A percentile compares a stretch with the other conserved stretches of the same genome.
Conservation (phyloP, 2,888 invertebrate species). For the Spodoptera picta region DNA sequence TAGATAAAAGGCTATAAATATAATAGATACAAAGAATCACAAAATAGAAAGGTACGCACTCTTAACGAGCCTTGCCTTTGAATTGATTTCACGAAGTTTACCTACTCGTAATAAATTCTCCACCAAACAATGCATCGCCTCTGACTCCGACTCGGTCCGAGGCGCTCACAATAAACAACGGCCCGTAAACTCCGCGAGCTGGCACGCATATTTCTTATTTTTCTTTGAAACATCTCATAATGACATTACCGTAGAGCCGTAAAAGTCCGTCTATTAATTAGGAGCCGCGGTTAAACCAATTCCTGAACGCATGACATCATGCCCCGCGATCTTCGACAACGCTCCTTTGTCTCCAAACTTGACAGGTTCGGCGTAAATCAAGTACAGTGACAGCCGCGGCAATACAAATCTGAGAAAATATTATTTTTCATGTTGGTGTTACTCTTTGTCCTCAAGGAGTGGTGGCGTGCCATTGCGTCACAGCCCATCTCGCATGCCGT, state of each 20-base stretch:
- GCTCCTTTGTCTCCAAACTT: slow-evolving; percentile 81
- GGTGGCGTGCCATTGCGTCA: slow-evolving; percentile 67
- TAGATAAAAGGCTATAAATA: slow-evolving; percentile 35
- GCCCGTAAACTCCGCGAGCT: slow-evolving; percentile 72
- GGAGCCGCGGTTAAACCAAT: slow-evolving; percentile 59
- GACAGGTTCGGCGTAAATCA: slow-evolving; percentile 85
- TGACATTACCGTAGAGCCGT: slow-evolving; percentile 69
- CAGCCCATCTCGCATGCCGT: slow-evolving; percentile 61
- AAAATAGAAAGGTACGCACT: slow-evolving; percentile 52
- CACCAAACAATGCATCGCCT: slow-evolving; percentile 77
- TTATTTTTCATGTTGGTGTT: slow-evolving; percentile 70
- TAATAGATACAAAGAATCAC: slow-evolving; percentile 39
- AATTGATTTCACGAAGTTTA: slow-evolving; percentile 64
- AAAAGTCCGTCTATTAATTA: slow-evolving; percentile 83
- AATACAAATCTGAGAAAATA: slow-evolving; percentile 79
- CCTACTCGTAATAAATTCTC: slow-evolving; percentile 59
- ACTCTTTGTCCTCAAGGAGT: slow-evolving; percentile 67
- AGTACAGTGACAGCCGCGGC: slow-evolving; percentile 75
- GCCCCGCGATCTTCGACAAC: slow-evolving; percentile 76
- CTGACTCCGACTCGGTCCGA: slow-evolving; percentile 65
- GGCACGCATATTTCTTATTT: slow-evolving; percentile 79
- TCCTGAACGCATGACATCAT: slow-evolving; percentile 79
- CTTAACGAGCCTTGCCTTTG: slow-evolving; percentile 63
- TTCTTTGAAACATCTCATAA: slow-evolving; percentile 75
- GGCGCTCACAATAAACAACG: slow-evolving; percentile 75